Evolutionary conservation across 2,797 vertebrate species (phyloP).

Genomic region (Uromys caudimaculatus): DNA sequence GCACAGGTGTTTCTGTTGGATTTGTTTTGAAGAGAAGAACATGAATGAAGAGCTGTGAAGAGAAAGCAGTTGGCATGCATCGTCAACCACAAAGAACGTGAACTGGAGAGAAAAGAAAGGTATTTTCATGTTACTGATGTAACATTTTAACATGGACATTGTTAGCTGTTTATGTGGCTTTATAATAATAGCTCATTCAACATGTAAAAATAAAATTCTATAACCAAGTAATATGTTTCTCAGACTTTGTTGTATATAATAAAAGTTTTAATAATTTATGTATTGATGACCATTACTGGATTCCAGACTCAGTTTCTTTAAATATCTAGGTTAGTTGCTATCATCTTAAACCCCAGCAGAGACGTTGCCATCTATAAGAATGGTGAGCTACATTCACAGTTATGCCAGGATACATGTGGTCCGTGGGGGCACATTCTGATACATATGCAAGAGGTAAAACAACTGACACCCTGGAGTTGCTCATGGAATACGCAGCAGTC

Average conservation of each 20-base stretch:
- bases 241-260: background rate
- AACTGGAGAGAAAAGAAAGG: background rate
- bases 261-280: slow-evolving; percentile 17
- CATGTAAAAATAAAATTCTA: slow-evolving; percentile 1
- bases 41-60: slow-evolving; percentile 49
- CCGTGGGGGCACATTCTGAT: background rate
- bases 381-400: too few species aligned
- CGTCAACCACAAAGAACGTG: background rate
- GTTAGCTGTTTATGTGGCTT: background rate
- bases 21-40: slow-evolving; percentile 55
- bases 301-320: slow-evolving; percentile 42
- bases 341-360: background rate
- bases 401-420: too few species aligned
- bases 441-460: background rate
- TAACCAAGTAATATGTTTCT: slow-evolving; percentile 14
- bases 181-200: slow-evolving; percentile 5
- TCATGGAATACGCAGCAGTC: background rate
- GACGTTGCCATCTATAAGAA: background rate
- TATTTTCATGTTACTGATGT: background rate
- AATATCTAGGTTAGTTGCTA: background rate
- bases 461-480: background rate
- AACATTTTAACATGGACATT: background rate
- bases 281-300: background rate
- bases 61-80: background rate
- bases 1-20: slow-evolving; percentile 47